A percentile compares a stretch with the other conserved stretches of the same genome.
These are phyloP conservation scores for Bergia puertoricense DNA, from an alignment of 92 coral and sea anemone genomes.

Conservation along the genomic window DNA sequence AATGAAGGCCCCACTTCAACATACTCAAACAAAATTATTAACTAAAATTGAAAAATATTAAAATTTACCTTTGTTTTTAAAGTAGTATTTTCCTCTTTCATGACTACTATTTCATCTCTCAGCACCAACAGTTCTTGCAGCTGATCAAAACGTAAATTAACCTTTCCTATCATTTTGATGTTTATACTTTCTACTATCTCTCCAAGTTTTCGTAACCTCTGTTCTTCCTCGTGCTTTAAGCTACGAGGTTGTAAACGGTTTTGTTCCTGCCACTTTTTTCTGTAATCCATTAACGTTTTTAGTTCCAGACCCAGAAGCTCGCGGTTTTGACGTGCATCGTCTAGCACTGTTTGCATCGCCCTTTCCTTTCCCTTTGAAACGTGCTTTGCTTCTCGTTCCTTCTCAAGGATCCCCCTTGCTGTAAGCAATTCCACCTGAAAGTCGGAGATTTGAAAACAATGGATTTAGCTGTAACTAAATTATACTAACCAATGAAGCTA, in stretches of 20 bases:
- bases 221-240: conserved; percentile 7
- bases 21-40: too few species aligned
- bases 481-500: too few species aligned
- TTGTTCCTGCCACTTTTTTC: conserved; percentile 5
- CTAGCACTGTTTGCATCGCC: conserved; percentile 13
- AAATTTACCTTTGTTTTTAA: conserved; percentile 1
- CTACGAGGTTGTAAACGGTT: neutral
- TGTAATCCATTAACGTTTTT: neutral
- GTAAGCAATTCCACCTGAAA: conserved; percentile 34
- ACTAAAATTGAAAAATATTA: neutral
- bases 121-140: neutral
- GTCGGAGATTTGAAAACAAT: neutral
- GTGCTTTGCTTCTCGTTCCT: conserved; percentile 20
- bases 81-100: conserved; percentile 1
- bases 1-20: too few species aligned
- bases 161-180: neutral
- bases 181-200: conserved; percentile 21
- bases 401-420: conserved; percentile 10
- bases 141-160: neutral
- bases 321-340: conserved; percentile 29
- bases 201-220: conserved; percentile 10
- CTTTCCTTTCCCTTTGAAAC: conserved; percentile 5
- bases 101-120: neutral
- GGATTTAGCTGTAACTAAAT: neutral
- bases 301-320: conserved; percentile 18